A percentile compares a stretch with the other conserved stretches of the same genome.
Evolutionary conservation across 2,888 invertebrate genomes (phyloP).

Genomic region (Tachystola acroxantha): DNA sequence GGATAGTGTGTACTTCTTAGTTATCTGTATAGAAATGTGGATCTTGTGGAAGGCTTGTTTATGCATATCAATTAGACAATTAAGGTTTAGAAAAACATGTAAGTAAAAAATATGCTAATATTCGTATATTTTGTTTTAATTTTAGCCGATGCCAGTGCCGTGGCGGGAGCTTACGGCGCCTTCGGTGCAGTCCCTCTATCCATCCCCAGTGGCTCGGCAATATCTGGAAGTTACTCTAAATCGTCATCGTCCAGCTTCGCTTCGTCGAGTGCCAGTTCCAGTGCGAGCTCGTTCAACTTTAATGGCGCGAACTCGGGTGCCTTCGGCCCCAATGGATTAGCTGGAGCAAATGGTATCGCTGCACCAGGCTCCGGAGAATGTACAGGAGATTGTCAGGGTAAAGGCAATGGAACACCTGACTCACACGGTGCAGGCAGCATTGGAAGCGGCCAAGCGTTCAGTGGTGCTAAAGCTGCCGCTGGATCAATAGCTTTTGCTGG

Average conservation of each 20-base stretch:
- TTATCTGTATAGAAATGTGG: too few species aligned
- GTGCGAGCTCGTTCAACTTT: slow-evolving; percentile 57
- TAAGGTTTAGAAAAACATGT: too few species aligned
- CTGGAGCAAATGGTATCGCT: slow-evolving; percentile 9
- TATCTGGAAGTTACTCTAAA: slow-evolving; percentile 65
- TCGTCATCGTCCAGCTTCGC: slow-evolving; percentile 61
- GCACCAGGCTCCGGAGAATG: slow-evolving; percentile 14
- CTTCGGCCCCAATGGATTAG: slow-evolving; percentile 1
- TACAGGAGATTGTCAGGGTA: slow-evolving; percentile 18
- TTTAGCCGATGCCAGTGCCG: slow-evolving; percentile 48
- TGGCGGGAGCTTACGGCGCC: slow-evolving; percentile 40
- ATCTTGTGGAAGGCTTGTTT: too few species aligned
- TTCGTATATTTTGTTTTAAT: too few species aligned
- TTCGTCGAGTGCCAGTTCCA: slow-evolving; percentile 60
- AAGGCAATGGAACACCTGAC: slow-evolving; percentile 5
- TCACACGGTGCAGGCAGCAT: slow-evolving; percentile 4
- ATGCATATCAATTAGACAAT: too few species aligned
- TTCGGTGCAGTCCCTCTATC: slow-evolving; percentile 34
- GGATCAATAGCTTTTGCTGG: slow-evolving; percentile 19
- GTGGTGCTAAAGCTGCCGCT: slow-evolving; percentile 22
- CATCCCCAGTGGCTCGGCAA: slow-evolving; percentile 42
- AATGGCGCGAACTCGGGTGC: slow-evolving; percentile 33
- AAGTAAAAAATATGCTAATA: too few species aligned
- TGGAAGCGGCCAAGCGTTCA: slow-evolving; percentile 12
- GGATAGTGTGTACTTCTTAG: too few species aligned